These are phyloP conservation scores for Sialia sialis DNA, from an alignment of 2,113 vertebrate genomes.

Conservation along the genomic window DNA sequence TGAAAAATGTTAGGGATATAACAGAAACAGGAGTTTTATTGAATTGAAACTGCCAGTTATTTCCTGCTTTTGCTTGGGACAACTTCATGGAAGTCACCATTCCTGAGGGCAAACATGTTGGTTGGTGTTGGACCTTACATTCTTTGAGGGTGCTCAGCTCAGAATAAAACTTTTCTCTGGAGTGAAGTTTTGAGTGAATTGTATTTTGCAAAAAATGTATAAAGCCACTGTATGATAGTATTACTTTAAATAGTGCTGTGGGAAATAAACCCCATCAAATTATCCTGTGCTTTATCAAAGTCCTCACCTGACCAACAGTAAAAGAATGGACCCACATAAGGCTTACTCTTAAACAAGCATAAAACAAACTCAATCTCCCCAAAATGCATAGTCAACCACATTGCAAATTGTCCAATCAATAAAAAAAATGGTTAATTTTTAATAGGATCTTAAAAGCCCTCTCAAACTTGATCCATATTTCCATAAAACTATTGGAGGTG, in stretches of 20 bases:
- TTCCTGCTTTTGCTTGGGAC: neutral
- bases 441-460: constrained; percentile 63
- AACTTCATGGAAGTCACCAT: neutral
- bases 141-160: neutral
- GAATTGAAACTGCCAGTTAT: neutral
- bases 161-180: neutral
- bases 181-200: neutral
- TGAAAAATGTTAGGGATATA: neutral
- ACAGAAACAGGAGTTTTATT: neutral
- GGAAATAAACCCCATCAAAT: neutral
- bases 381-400: neutral
- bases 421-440: constrained; percentile 58
- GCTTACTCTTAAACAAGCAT: neutral
- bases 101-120: neutral
- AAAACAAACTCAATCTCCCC: neutral
- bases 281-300: neutral
- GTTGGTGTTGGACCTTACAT: neutral
- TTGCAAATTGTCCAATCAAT: constrained; percentile 45
- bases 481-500: constrained; percentile 40
- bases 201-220: neutral
- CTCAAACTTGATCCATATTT: constrained; percentile 60
- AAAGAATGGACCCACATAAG: neutral
- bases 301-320: neutral
- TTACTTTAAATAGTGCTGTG: neutral
- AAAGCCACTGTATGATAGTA: neutral